Percentiles rank a stretch among this genome's conserved stretches.
phyloP scores from a whole-genome alignment of 2,797 vertebrate genomes.

The Anguilla pacifica region DNA sequence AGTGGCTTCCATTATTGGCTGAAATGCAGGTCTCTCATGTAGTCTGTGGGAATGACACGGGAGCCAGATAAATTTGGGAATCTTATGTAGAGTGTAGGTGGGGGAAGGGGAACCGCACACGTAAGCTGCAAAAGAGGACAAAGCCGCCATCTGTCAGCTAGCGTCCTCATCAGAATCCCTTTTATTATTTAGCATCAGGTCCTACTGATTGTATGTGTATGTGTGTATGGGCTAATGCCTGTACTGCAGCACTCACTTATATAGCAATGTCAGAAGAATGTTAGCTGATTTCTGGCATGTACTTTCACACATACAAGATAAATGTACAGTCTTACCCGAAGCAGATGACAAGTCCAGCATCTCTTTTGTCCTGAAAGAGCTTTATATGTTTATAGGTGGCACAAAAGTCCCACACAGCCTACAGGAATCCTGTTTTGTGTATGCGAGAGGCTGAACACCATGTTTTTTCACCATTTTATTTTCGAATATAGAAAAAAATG shows the following conservation, averaged over 20 bases:
- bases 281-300: neutral
- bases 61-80: neutral
- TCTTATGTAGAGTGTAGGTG: neutral
- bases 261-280: neutral
- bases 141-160: neutral
- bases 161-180: neutral
- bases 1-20: neutral
- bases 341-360: neutral
- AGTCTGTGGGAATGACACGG: neutral
- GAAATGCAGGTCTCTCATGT: neutral
- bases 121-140: neutral
- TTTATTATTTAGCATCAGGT: neutral
- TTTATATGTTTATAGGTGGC: neutral
- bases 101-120: neutral
- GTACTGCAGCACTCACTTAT: neutral
- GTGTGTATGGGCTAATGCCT: neutral
- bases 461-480: neutral
- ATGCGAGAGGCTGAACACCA: neutral
- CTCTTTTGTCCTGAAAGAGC: neutral
- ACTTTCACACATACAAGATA: neutral
- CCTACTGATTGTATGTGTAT: neutral
- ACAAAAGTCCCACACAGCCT: neutral
- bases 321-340: neutral
- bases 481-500: neutral
- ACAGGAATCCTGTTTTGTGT: neutral